Evolutionary conservation across 2,797 vertebrate species (phyloP).

Genomic region (Propithecus deckenii): DNA sequence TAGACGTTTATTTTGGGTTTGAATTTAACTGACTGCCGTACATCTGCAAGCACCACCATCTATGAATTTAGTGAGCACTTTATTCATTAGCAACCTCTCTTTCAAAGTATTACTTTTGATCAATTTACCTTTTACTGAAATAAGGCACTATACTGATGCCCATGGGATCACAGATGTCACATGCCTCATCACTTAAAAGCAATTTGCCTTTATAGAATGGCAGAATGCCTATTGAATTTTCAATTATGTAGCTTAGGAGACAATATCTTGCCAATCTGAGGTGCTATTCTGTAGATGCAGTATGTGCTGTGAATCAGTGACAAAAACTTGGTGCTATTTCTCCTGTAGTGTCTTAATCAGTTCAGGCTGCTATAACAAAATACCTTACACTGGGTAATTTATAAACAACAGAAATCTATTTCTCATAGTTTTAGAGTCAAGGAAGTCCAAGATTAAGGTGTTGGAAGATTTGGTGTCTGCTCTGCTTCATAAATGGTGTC

Average conservation of each 20-base stretch:
- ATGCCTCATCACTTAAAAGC: neutral
- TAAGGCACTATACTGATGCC: neutral
- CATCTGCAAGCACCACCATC: neutral
- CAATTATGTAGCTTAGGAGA: neutral
- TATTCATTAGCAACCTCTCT: neutral
- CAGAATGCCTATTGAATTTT: neutral
- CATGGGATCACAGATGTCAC: neutral
- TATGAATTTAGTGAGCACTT: neutral
- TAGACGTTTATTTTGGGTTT: neutral
- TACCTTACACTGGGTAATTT: neutral
- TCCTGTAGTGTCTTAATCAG: neutral
- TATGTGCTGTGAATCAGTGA: neutral
- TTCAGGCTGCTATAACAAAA: neutral
- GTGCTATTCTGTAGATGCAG: neutral
- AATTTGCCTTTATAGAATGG: neutral
- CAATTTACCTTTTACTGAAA: slow-evolving; percentile 25
- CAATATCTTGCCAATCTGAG: neutral
- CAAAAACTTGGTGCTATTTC: neutral
- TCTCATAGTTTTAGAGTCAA: neutral
- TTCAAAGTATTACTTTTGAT: slow-evolving; percentile 22
- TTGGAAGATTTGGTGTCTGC: neutral
- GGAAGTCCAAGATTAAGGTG: neutral
- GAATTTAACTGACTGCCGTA: neutral
- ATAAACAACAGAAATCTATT: neutral
- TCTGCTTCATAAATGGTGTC: neutral